Evolutionary conservation across 1,140 invertebrate species (phyloP).

Genomic region (Zaprionus nigranus): DNA sequence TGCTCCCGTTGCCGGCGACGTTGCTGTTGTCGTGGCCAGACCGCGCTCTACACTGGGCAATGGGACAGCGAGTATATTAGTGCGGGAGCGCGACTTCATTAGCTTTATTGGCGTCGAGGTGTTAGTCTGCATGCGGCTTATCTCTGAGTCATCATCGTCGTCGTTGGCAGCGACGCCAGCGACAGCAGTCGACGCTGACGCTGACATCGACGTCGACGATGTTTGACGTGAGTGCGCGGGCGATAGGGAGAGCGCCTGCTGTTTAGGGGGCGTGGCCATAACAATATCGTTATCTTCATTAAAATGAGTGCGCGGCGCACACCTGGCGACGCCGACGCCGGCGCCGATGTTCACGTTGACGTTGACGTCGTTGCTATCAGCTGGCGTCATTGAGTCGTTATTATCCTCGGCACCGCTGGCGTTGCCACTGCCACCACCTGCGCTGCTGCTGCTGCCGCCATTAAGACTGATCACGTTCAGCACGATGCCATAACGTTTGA

Average conservation of each 20-base stretch:
- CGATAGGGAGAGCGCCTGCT: conserved; percentile 58
- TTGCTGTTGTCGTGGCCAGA: conserved; percentile 57
- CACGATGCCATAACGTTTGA: conserved; percentile 83
- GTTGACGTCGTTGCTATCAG: conserved; percentile 4
- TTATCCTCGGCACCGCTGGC: conserved; percentile 18
- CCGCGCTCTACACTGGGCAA: conserved; percentile 67
- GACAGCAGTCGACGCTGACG: conserved; percentile 9
- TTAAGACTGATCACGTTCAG: conserved; percentile 76
- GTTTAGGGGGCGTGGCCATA: conserved; percentile 71
- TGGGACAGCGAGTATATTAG: conserved; percentile 82
- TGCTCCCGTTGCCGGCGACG: conserved; percentile 55
- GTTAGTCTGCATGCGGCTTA: conserved; percentile 83
- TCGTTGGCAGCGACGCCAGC: conserved; percentile 18
- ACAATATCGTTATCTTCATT: conserved; percentile 80
- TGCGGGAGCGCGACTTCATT: conserved; percentile 84
- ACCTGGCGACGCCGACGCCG: conserved; percentile 8
- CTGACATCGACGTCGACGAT: conserved; percentile 12
- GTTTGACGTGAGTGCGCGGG: conserved; percentile 39
- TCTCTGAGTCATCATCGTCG: conserved; percentile 83
- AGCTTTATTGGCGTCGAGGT: conserved; percentile 84
- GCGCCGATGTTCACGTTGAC: neutral
- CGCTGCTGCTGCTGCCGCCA: conserved; percentile 28
- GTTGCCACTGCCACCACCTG: neutral
- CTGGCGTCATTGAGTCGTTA: neutral
- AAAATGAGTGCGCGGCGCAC: conserved; percentile 68